phyloP scores from a whole-genome alignment of 1,140 invertebrate species.

The Bombus breviceps region DNA sequence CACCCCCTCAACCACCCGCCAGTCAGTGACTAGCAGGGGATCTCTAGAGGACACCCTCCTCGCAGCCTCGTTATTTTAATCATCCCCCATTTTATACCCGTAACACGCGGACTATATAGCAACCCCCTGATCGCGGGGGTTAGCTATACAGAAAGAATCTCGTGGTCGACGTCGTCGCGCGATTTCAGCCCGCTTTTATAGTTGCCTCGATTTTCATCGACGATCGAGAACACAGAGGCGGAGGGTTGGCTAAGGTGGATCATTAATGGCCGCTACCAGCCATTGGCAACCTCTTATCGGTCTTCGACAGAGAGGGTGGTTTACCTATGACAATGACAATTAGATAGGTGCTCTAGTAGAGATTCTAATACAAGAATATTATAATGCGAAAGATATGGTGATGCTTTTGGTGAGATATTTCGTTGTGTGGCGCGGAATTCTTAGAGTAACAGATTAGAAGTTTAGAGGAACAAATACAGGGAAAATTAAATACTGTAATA shows the following conservation, averaged over 20 bases:
- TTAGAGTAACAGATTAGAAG: neutral
- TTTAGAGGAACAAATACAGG: neutral
- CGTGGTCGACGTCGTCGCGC: constrained; percentile 29
- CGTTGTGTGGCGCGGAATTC: neutral
- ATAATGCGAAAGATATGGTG: neutral
- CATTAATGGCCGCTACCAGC: constrained; percentile 65
- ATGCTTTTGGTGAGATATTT: neutral
- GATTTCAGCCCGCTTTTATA: constrained; percentile 45
- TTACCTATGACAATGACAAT: constrained; percentile 52
- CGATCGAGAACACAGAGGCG: constrained; percentile 16
- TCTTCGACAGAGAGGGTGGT: constrained; percentile 37
- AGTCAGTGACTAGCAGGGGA: constrained; percentile 48
- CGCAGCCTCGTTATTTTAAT: constrained; percentile 80
- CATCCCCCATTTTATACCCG: constrained; percentile 78
- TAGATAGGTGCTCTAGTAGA: constrained; percentile 21
- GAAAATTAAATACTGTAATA: neutral
- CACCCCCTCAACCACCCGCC: constrained; percentile 9
- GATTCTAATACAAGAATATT: neutral
- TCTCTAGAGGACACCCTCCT: constrained; percentile 70
- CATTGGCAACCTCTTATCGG: constrained; percentile 62
- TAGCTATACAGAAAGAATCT: constrained; percentile 28
- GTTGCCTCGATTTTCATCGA: constrained; percentile 52
- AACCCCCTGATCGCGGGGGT: constrained; percentile 9
- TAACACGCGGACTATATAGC: constrained; percentile 65
- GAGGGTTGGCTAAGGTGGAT: constrained; percentile 39